Base-by-base conservation (phyloP, 2,888 invertebrate genomes). In the Anarsia innoxiella region DNA sequence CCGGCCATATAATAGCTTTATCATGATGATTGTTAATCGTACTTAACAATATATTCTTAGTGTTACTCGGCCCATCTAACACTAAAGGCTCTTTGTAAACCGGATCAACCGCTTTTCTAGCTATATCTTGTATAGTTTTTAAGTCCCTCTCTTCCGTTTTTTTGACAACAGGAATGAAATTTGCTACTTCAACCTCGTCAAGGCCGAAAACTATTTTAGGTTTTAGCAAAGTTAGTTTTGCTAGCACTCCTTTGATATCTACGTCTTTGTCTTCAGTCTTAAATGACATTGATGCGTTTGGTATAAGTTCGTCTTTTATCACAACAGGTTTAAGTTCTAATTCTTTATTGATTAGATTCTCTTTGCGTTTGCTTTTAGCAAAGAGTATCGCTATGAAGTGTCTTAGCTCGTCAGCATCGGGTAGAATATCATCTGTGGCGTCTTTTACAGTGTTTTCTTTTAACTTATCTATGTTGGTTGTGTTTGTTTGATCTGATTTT, bases 151-250 rank as follows among this genome's bases (percentile, higher is more conserved):
- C 12, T 5, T 27, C 25, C 10, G 10, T 15, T 8, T 12, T 10
- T 27, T 26, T 34, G 0, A 34, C 34, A 9, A 34, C 26, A 6
- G 34, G 34, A 1, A 34, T 23, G 5, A 34, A 34, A 9, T 34
- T 34, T 13, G 15, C 11, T 1, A 27, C 12, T 5, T 34, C 15
- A 5, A 26, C n/a, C 12, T 34, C 26, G 5, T 26, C 27, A 8
- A n/a, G 2, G 5, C 11, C 26, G 2, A 26, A 34, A 4, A 34
- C 26, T 15, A 34, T 6, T 9, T 27, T 34, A 9, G 34, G 14
- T 27, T 26, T 34, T 5, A 34, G 14, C 8, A 34, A n/a, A 26
- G 26, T 34, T 15, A 16, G 15, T 10, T 34, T 32, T 14, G 13
- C 15, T 10, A 26, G 23, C n/a, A 23, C 13, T 2, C 23, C 23